Evolutionary conservation across 2,797 vertebrate species (phyloP).

Genomic region (Catamblyrhynchus diadema): DNA sequence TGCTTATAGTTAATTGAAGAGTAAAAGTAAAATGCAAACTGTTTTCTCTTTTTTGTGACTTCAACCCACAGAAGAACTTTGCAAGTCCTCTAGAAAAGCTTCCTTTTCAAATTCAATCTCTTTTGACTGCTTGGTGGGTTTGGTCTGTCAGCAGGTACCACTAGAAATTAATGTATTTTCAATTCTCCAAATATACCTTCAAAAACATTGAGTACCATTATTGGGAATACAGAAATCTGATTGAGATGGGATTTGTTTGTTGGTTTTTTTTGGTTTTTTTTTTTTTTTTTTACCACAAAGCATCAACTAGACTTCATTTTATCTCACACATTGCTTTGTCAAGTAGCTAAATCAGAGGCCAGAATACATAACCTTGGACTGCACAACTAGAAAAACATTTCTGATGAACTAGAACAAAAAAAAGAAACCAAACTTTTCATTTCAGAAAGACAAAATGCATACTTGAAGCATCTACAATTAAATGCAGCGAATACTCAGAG

Average conservation of each 20-base stretch:
- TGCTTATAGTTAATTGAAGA: neutral
- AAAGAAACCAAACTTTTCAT: neutral
- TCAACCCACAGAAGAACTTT: neutral
- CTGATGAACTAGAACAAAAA: neutral
- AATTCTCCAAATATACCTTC: neutral
- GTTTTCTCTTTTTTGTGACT: neutral
- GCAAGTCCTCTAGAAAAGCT: neutral
- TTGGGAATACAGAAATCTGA: neutral
- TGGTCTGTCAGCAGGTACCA: neutral
- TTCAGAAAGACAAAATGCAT: neutral
- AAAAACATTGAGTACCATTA: neutral
- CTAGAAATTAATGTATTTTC: neutral
- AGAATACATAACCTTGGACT: neutral
- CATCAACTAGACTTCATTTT: neutral
- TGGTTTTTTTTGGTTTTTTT: fast-evolving
- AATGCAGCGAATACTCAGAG: neutral
- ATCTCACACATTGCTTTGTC: neutral
- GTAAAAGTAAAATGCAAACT: neutral
- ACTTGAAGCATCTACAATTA: neutral
- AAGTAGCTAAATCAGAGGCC: neutral
- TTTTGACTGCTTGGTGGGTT: neutral
- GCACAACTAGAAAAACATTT: neutral
- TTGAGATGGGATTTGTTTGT: neutral
- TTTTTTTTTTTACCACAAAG: neutral
- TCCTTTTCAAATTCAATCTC: neutral